Conservation (phyloP, 2,113 vertebrate species). For the Paracyprichromis sp. region DNA sequence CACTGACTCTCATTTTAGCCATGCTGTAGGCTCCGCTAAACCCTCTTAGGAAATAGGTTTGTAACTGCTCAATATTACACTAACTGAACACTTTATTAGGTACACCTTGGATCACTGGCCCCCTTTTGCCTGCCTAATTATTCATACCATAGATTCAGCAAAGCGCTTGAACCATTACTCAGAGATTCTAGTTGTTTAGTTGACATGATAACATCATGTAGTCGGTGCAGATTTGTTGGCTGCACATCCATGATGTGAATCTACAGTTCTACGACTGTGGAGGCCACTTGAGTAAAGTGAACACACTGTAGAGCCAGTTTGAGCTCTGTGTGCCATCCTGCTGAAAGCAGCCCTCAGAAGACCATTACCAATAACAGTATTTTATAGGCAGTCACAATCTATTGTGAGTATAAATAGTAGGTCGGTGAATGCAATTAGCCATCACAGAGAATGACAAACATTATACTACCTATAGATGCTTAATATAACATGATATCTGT, state of each 20-base stretch:
- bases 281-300: neutral
- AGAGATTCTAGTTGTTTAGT: neutral
- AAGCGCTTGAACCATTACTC: neutral
- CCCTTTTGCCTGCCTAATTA: neutral
- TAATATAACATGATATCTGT: neutral
- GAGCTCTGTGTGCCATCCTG: neutral
- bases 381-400: neutral
- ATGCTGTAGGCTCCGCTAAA: neutral
- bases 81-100: neutral
- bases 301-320: neutral
- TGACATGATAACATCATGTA: neutral
- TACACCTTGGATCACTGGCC: neutral
- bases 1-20: neutral
- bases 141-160: neutral
- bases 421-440: neutral
- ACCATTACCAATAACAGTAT: neutral
- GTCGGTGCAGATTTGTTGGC: neutral
- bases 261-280: neutral
- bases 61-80: neutral
- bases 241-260: neutral
- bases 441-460: neutral
- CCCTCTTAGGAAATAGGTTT: neutral
- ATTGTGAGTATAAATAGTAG: neutral
- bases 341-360: neutral
- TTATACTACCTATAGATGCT: neutral